Evolutionary conservation across 2,113 vertebrate species (phyloP), one percentile per base, ranked within the genome.

Genomic region (Tragelaphus imberbis): DNA sequence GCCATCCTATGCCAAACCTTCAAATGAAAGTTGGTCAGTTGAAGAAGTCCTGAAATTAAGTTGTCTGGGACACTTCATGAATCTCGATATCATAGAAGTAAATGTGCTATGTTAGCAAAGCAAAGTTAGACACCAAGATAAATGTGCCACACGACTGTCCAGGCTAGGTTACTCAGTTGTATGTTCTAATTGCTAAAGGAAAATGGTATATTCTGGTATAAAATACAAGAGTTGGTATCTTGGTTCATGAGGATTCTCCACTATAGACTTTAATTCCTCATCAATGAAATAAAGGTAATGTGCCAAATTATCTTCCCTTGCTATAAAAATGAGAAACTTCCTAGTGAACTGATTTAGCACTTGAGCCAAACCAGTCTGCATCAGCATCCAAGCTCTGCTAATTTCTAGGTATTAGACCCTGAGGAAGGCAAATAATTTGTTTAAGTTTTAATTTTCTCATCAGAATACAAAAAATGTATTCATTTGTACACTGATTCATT

Each of bases 41-140:
- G 77, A 33, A 80, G 44, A 88, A 96, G 53, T 90, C 49, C 55
- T 97, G 44, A 89, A 94, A 97, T 94, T 93, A 77, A 71, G 30
- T 92, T 93, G 91, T 79, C 49, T 93, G 68, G 51, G 55, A 95
- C 91, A 94, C 51, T 93, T 89, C 27, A 12, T 94, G 87, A 79
- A 87, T 94, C 63, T 92, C 71, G 3, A 36, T 90, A 89, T 23
- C 36, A 12, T 13, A 79, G 15, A 94, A 14, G 11, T 49, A 51
- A 84, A 85, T 8, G 17, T 88, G 27, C 19, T 88, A 47, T 47
- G 63, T 61, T 61, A 86, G 23, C 23, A 53, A 88, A 75, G 44
- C 44, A 77, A 79, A 88, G 25, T 90, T 79, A 90, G 25, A 86
- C 2, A 82, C 36, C 75, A 92, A 91, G 28, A 89, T 23, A 51